A percentile compares a stretch with the other conserved stretches of the same genome.
Conservation (phyloP, 2,113 vertebrate genomes). For the Ictalurus furcatus region DNA sequence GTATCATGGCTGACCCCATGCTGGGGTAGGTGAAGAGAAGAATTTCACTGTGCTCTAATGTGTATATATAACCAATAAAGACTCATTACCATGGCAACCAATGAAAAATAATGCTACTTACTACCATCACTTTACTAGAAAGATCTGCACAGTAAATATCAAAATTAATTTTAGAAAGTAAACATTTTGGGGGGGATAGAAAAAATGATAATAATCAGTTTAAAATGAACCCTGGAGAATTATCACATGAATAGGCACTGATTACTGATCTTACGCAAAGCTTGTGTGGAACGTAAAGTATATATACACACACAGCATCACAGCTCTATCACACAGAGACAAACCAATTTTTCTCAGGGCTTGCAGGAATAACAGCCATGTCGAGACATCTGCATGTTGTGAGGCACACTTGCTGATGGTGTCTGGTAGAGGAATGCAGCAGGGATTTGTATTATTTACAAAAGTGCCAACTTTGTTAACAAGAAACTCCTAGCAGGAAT, state of each 20-base stretch:
- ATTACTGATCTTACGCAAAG: background rate
- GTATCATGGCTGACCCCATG: no score
- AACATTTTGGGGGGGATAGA: background rate
- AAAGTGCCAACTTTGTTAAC: background rate
- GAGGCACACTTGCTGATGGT: background rate
- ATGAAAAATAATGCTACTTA: background rate
- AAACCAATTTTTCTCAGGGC: conserved; percentile 21
- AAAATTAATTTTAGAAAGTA: background rate
- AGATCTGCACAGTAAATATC: background rate
- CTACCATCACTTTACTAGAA: background rate
- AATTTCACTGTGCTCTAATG: no score
- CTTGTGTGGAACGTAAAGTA: background rate
- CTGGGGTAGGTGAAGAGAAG: no score
- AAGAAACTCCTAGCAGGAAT: background rate
- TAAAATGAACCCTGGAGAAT: background rate
- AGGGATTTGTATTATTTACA: background rate
- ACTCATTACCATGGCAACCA: background rate
- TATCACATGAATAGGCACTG: background rate
- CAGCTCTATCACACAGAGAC: background rate
- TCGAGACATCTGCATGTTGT: background rate
- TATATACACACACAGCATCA: background rate
- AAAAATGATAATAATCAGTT: background rate
- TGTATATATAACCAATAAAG: no score
- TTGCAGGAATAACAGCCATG: background rate
- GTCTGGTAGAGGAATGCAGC: background rate